Base-by-base conservation (phyloP, 1,140 invertebrate genomes). In the Saccostrea echinata region DNA sequence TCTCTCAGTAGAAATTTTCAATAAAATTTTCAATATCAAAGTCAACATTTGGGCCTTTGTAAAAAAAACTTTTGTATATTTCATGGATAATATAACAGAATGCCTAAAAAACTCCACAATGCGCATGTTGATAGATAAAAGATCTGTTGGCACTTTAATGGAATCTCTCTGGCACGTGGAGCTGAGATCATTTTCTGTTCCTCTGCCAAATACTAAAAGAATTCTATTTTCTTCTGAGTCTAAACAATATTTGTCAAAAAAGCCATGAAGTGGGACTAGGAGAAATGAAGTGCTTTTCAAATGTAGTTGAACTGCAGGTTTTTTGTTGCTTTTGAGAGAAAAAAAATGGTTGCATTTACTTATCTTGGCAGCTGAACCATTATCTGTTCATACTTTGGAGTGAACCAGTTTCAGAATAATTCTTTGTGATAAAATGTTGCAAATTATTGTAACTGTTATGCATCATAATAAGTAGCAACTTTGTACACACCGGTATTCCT, bases 151-250 rank as follows among this genome's bases (percentile, higher is more conserved):
- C 68, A 76, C 68, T 76, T 76, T 35, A 76, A 76, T 76, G 68
- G 68, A 76, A 33, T 76, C 68, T 76, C 68, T 33, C 9, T 30
- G 68, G 68, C 68, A 76, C 68, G 30, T 76, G 68, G 68, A 76
- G 68, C 27, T 76, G 68, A 76, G 68, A 76, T 76, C 68, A 76
- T 76, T 76, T 76, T 76, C 68, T 76, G 68, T 76, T 76, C 68
- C 27, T 76, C 27, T 76, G 68, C 68, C 68, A 76, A 76, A 76
- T 76, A 27, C 68, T 76, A 18, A 76, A 76, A 76, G 68, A 76
- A 33, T 76, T 18, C 68, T 33, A 76, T 76, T 76, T 76, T 76
- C 68, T 76, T 76, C 27, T 18, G 68, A 76, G 68, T 76, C 68
- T 76, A 76, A 76, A 76, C 68, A 76, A 30, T 76, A 76, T 30